Evolutionary conservation across 2,888 invertebrate species (phyloP).

Genomic region (Erebia ligea): DNA sequence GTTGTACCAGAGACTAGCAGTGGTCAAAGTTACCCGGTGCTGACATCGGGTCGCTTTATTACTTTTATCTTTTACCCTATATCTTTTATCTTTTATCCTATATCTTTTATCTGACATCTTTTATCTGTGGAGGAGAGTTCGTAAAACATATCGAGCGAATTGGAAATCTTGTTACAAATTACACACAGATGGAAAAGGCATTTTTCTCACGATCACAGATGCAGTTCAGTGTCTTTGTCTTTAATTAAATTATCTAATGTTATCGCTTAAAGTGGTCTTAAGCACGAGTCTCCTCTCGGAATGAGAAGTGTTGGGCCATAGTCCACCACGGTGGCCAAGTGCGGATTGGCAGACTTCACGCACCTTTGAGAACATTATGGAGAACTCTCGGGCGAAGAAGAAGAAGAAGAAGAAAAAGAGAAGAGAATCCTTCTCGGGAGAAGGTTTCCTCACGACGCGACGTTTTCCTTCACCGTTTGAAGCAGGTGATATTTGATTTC

Average conservation of each 20-base stretch:
- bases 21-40: slow-evolving; percentile 35
- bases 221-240: not conserved
- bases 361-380: no score
- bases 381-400: no score
- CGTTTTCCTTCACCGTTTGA: no score
- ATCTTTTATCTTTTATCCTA: slow-evolving; percentile 25
- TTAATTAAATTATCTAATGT: not conserved
- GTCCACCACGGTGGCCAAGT: no score
- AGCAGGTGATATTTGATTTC: no score
- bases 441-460: no score
- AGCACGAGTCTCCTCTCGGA: no score
- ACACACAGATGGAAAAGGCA: not conserved
- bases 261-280: no score
- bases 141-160: slow-evolving; percentile 29
- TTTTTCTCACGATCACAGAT: not conserved
- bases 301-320: no score
- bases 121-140: slow-evolving; percentile 26
- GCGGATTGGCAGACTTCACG: no score
- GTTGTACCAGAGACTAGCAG: slow-evolving; percentile 11
- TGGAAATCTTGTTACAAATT: slow-evolving; percentile 19
- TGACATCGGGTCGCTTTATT: slow-evolving; percentile 37
- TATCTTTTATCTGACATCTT: slow-evolving; percentile 26
- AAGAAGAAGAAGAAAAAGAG: no score
- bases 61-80: slow-evolving; percentile 33
- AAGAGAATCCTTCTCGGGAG: no score